Base-by-base conservation (phyloP, 2,113 vertebrate genomes). In the Oreochromis aureus region DNA sequence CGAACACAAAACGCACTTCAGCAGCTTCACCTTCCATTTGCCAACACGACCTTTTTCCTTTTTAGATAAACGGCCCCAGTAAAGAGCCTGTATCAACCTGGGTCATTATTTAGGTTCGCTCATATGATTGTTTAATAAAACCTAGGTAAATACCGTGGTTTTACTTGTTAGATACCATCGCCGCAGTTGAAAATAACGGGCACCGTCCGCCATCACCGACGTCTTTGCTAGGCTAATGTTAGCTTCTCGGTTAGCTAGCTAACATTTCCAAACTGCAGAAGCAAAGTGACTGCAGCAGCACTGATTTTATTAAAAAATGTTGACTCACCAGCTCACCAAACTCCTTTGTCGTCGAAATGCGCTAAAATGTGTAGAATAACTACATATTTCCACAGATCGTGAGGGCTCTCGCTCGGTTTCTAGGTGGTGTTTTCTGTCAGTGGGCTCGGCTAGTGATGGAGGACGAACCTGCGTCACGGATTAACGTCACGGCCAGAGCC, bases 301-400 rank as follows among this genome's bases (percentile, higher is more conserved):
- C 9, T n/a, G 5, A 56, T 55, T 71, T 27, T 36, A 30, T 41
- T 1, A 36, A 44, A 66, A 2, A 51, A 18, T 0, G 0, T 6
- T 2, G 3, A 94, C 95, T 95, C 84, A 96, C 95, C 93, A 44
- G 83, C 85, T 92, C 85, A 19, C 83, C 55, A 16, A 59, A 76
- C 36, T 86, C 80, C 61, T 89, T 78, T 89, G 80, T 76, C 83
- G 83, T 93, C 86, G 61, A 89, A 86, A 89, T 89, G 41, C n/a
- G 30, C 22, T 36, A 16, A 63, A 39, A 6, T 6, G 11, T 79
- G 53, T 36, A 48, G 55, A 71, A 30, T 91, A 76, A 69, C 94
- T 95, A 95, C 95, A 96, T 96, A 89, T 89, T 96, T 94, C 91
- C 93, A 56, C 3, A 7, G 36, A 54, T 88, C 83, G 86, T 83